These are phyloP conservation scores for Patella depressa DNA, from an alignment of 2,888 invertebrate species.

Conservation along the genomic window DNA sequence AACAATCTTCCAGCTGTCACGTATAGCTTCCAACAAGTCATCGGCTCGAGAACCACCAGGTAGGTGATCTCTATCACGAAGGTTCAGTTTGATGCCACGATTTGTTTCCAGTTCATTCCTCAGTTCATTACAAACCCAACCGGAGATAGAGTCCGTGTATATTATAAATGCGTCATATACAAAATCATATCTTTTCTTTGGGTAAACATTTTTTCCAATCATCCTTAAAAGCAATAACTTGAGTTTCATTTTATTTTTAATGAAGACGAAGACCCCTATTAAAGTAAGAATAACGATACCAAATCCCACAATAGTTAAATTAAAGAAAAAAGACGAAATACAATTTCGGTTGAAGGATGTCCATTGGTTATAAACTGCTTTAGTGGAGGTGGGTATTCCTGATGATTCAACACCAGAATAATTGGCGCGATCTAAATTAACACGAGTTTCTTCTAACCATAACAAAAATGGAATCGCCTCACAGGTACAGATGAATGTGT, in stretches of 20 bases:
- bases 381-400: neutral
- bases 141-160: neutral
- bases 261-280: neutral
- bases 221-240: neutral
- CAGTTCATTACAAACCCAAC: slow-evolving; percentile 3
- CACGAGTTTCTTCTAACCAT: neutral
- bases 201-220: neutral
- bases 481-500: slow-evolving; percentile 3
- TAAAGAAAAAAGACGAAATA: neutral
- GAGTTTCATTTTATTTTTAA: neutral
- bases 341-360: neutral
- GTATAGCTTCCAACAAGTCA: neutral
- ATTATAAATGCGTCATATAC: neutral
- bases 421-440: neutral
- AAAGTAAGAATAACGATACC: neutral
- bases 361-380: neutral
- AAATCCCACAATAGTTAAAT: neutral
- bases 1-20: neutral
- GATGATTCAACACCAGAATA: neutral
- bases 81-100: neutral
- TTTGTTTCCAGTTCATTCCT: neutral
- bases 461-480: neutral
- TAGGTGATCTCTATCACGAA: slow-evolving; percentile 2
- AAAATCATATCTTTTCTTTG: neutral
- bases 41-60: neutral